Evolutionary conservation across 2,797 vertebrate genomes (phyloP).

Genomic region (Strix occidentalis): DNA sequence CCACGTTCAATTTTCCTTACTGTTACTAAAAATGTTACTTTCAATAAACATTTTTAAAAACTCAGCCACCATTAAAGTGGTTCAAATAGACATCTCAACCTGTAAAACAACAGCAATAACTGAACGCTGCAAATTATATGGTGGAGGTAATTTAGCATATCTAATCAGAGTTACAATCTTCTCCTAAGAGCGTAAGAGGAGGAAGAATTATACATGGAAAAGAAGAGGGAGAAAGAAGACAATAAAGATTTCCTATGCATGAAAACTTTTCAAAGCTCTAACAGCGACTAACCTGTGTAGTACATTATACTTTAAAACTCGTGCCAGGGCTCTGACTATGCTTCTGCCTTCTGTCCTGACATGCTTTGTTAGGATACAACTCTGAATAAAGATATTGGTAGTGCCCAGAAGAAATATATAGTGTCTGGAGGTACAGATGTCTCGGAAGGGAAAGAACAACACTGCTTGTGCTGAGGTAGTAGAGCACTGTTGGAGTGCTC

Average conservation of each 20-base stretch:
- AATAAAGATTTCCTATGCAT: neutral
- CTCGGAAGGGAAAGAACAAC: neutral
- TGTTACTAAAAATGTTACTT: neutral
- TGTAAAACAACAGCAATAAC: slow-evolving; percentile 45
- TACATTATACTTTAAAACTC: neutral
- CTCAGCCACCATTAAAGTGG: neutral
- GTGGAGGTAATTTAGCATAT: slow-evolving; percentile 56
- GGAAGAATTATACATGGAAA: neutral
- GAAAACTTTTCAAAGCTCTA: neutral
- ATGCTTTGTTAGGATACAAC: neutral
- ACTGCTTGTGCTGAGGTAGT: neutral
- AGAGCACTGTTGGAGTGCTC: neutral
- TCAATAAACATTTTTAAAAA: neutral
- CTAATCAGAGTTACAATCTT: slow-evolving; percentile 55
- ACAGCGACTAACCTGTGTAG: neutral
- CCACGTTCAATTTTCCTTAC: neutral
- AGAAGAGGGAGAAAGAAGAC: neutral
- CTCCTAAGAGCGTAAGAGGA: neutral
- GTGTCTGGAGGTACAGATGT: neutral
- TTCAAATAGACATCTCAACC: slow-evolving; percentile 57
- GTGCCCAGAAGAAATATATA: neutral
- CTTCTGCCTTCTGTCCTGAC: neutral
- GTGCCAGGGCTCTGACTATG: neutral
- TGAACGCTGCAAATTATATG: slow-evolving; percentile 54
- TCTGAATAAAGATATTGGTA: neutral